phyloP scores from a whole-genome alignment of 1,140 invertebrate species.

The Halictus rubicundus region DNA sequence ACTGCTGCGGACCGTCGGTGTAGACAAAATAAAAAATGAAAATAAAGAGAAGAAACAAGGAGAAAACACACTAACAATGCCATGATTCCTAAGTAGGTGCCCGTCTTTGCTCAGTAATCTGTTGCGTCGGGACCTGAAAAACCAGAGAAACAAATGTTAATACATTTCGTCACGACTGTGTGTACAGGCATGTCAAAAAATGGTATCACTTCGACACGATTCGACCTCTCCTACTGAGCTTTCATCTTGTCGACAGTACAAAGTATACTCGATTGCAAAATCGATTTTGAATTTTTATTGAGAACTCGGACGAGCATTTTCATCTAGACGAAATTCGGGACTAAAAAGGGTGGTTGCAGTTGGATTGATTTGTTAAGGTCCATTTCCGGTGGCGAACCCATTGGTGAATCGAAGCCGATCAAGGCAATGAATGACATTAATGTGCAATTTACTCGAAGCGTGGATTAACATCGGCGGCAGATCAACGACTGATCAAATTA shows the following conservation, averaged over 20 bases:
- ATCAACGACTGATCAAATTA: background rate
- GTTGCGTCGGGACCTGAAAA: constrained; percentile 74
- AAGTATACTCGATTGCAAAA: no score
- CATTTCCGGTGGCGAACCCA: background rate
- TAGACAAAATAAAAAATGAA: constrained; percentile 56
- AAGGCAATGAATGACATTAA: constrained; percentile 2
- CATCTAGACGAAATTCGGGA: no score
- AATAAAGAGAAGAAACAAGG: constrained; percentile 26
- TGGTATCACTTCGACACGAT: no score
- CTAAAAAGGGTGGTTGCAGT: no score
- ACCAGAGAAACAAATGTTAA: constrained; percentile 35
- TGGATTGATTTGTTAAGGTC: background rate
- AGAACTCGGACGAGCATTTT: no score
- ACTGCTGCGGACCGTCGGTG: background rate
- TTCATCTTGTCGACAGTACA: no score
- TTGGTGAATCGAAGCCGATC: background rate
- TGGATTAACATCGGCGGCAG: background rate
- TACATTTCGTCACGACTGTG: no score
- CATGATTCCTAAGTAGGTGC: constrained; percentile 45
- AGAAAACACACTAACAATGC: constrained; percentile 63
- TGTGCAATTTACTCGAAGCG: background rate
- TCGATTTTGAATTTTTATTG: no score
- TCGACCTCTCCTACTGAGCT: no score
- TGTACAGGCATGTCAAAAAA: no score
- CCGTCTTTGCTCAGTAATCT: constrained; percentile 66